Evolutionary conservation across 2,113 vertebrate genomes (phyloP).

Genomic region (Mobula birostris): DNA sequence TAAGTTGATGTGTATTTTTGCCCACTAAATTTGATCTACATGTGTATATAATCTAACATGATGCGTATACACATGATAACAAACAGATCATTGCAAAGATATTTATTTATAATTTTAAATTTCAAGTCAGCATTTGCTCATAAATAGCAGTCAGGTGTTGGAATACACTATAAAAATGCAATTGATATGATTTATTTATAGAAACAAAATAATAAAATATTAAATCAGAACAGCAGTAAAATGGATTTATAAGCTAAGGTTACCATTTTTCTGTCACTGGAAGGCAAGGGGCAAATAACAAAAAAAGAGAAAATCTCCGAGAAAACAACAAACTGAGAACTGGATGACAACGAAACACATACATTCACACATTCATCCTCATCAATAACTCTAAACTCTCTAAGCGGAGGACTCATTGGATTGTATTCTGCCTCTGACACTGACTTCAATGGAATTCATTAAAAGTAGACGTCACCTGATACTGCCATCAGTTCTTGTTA

Average conservation of each 20-base stretch:
- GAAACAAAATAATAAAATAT: not conserved
- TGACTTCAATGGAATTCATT: too few species aligned
- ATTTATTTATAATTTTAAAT: conserved; percentile 14
- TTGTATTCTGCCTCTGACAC: too few species aligned
- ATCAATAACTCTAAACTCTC: too few species aligned
- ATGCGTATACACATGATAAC: not conserved
- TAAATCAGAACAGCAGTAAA: not conserved
- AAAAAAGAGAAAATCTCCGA: not conserved
- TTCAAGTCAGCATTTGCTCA: not conserved
- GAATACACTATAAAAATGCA: not conserved
- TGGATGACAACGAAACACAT: not conserved
- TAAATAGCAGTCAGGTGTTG: not conserved
- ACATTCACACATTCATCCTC: too few species aligned
- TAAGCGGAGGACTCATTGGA: too few species aligned
- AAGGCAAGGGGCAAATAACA: not conserved
- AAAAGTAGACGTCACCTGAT: too few species aligned
- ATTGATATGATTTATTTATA: not conserved
- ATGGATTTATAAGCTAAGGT: not conserved
- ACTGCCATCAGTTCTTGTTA: too few species aligned
- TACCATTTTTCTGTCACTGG: not conserved
- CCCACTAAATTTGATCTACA: not conserved
- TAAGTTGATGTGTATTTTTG: not conserved
- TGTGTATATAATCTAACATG: not conserved
- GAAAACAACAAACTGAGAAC: not conserved
- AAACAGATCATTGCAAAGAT: not conserved